A percentile compares a stretch with the other conserved stretches of the same genome.
These are phyloP conservation scores for Xylocampa areola DNA, from an alignment of 2,888 invertebrate genomes.

Conservation along the genomic window DNA sequence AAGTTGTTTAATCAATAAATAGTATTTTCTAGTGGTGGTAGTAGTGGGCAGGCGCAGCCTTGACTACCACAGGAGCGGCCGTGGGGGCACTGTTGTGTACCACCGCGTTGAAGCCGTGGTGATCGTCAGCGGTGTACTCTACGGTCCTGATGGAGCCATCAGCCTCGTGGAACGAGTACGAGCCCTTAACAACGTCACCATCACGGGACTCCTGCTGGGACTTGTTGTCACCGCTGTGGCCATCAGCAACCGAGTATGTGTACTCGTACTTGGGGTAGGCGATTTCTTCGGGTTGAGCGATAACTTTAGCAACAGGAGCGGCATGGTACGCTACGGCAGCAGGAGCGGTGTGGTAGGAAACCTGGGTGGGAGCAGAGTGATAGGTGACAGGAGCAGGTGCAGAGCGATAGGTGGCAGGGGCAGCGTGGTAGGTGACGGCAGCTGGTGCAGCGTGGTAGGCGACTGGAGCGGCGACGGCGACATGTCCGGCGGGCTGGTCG, in stretches of 20 bases:
- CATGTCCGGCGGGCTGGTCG: constrained; percentile 62
- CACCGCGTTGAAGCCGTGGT: constrained; percentile 81
- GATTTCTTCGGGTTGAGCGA: constrained; percentile 45
- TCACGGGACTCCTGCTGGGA: constrained; percentile 84
- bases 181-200: constrained; percentile 86
- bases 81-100: constrained; percentile 72
- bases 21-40: constrained; percentile 43
- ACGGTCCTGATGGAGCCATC: constrained; percentile 87
- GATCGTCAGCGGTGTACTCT: constrained; percentile 84
- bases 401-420: constrained; percentile 34
- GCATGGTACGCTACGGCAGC: constrained; percentile 70
- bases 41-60: constrained; percentile 53
- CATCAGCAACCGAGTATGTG: constrained; percentile 85
- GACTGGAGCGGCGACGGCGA: constrained; percentile 60
- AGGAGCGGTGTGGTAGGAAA: constrained; percentile 68
- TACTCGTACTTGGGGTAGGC: constrained; percentile 86
- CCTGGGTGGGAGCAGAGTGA: constrained; percentile 43
- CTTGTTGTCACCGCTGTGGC: constrained; percentile 87
- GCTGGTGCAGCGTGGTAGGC: constrained; percentile 65
- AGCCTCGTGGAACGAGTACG: constrained; percentile 85
- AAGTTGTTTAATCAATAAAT: constrained; percentile 17
- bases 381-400: constrained; percentile 30
- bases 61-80: constrained; percentile 58
- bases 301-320: constrained; percentile 77
- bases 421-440: constrained; percentile 48